These are phyloP conservation scores for Drosophila prosaltans DNA, from an alignment of 1,140 invertebrate genomes.

Conservation along the genomic window DNA sequence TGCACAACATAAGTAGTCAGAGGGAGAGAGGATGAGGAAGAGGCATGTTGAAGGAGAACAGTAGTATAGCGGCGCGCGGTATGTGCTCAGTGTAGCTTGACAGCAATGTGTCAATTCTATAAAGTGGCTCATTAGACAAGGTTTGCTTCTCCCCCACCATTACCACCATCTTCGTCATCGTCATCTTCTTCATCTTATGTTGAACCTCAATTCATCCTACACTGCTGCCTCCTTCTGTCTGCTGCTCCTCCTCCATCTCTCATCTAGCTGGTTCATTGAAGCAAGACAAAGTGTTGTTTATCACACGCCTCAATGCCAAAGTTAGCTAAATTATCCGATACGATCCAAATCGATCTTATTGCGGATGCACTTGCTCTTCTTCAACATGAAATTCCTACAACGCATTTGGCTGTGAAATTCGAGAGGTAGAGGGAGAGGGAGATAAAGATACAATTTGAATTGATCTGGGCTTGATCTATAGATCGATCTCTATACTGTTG, in stretches of 20 bases:
- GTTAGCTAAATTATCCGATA: slow-evolving; percentile 46
- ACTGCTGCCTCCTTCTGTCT: too few relatives aligned
- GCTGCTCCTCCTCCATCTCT: background rate
- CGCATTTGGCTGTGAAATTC: slow-evolving; percentile 71
- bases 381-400: slow-evolving; percentile 54
- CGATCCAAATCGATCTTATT: slow-evolving; percentile 20
- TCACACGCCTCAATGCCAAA: slow-evolving; percentile 78
- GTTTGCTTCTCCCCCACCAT: slow-evolving; percentile 18
- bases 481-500: slow-evolving; percentile 17
- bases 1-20: slow-evolving; percentile 14
- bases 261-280: background rate
- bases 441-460: slow-evolving; percentile 18
- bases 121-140: slow-evolving; percentile 75
- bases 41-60: background rate
- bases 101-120: slow-evolving; percentile 80
- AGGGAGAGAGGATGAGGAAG: background rate
- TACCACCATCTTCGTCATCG: background rate
- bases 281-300: slow-evolving; percentile 59
- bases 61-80: background rate
- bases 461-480: slow-evolving; percentile 39
- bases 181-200: background rate
- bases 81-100: slow-evolving; percentile 69
- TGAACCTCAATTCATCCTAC: background rate
- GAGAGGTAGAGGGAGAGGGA: slow-evolving; percentile 26
- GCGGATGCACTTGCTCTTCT: slow-evolving; percentile 30